These are phyloP conservation scores for Alentia gelatinosa DNA, from an alignment of 2,888 invertebrate species.

Conservation along the genomic window DNA sequence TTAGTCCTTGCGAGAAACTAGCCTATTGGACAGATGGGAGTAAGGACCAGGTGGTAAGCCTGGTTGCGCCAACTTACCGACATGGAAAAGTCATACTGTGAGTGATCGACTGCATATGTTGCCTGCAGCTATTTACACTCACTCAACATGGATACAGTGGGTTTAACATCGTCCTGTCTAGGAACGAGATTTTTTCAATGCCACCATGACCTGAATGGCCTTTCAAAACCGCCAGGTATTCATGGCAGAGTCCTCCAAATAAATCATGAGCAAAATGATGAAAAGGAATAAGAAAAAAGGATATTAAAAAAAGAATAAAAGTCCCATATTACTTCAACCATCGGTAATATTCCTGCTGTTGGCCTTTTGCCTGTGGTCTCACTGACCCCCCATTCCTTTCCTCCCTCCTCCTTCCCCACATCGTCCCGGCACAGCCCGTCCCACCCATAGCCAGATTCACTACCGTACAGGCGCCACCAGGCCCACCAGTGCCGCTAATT, in stretches of 20 bases:
- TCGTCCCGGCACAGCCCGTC: not conserved
- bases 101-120: not conserved
- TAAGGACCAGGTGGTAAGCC: not conserved
- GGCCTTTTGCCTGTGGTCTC: too few relatives aligned
- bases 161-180: too few relatives aligned
- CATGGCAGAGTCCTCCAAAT: too few relatives aligned
- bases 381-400: not conserved
- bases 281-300: too few relatives aligned
- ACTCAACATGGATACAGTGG: not conserved
- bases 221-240: too few relatives aligned
- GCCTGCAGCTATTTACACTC: not conserved
- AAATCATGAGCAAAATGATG: too few relatives aligned
- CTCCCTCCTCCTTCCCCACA: not conserved
- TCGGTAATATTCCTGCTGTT: too few relatives aligned
- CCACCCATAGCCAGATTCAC: too few relatives aligned
- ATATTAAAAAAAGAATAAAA: too few relatives aligned
- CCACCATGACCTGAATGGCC: too few relatives aligned
- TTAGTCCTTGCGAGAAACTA: not conserved
- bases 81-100: not conserved
- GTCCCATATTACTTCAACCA: too few relatives aligned
- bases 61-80: not conserved
- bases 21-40: not conserved
- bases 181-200: too few relatives aligned
- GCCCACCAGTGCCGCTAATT: not conserved
- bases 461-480: not conserved